Evolutionary conservation across 2,797 vertebrate genomes (phyloP), one percentile per base, ranked within the genome.

Genomic region (Hemibagrus guttatus): DNA sequence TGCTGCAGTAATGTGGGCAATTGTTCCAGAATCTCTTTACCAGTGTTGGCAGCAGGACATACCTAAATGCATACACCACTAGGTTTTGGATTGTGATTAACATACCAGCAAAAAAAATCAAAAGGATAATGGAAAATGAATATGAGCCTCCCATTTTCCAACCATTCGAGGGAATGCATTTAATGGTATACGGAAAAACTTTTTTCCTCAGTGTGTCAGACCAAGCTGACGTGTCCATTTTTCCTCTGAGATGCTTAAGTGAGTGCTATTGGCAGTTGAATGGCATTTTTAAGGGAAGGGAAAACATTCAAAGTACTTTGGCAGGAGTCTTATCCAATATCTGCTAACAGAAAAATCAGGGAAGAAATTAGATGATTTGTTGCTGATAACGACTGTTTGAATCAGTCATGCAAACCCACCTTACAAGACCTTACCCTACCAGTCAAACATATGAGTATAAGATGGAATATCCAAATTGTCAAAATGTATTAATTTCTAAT

Each of bases 251-350:
- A 78, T 13, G 19, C 64, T 83, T 42, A 87, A 87, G 85, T 80
- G 83, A 72, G 88, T 89, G 64, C 85, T 87, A 31, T 59, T 88
- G 88, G 88, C 84, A 89, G 52, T 17, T 35, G 72, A 88, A 88
- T 82, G 49, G 35, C 21, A 87, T 84, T 89, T 85, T 88, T 83
- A 75, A 61, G 35, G 46, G 74, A 85, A 61, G 52, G 83, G 85
- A 89, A 90, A 87, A 71, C 75, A 88, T 89, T 61, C 86, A 81
- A 90, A 90, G 84, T 86, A 81, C 86, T 90, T 82, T 90, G 86
- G 76, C 81, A 89, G 72, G n/a, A 21, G 58, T 89, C 59, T 69
- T 54, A 56, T 84, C 68, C 72, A 79, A 64, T 80, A 71, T 72
- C 68, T 56, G 58, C 74, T 82, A 13, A 68, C n/a, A 52, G 17